Conservation (phyloP, 2,888 invertebrate genomes). For the Megaustenia siamemsis region DNA sequence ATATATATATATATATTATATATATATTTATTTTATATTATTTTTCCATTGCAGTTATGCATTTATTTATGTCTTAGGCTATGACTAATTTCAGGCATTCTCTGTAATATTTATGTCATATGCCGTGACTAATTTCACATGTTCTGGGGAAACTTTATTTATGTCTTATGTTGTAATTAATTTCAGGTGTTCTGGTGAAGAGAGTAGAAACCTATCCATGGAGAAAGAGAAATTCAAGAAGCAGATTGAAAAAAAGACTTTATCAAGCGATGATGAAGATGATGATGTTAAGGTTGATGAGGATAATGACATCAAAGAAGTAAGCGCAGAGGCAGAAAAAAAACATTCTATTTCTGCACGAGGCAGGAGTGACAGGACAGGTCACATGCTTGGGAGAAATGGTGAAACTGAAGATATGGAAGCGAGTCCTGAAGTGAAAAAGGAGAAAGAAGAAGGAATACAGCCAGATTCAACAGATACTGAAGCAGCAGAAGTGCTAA, state of each 20-base stretch:
- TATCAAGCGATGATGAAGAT: background rate
- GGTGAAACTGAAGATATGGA: conserved; percentile 54
- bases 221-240: conserved; percentile 39
- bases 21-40: too few species aligned
- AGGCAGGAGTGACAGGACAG: conserved; percentile 10
- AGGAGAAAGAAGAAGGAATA: conserved; percentile 57
- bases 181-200: conserved; percentile 50
- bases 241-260: background rate
- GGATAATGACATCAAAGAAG: conserved; percentile 35
- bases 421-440: conserved; percentile 56
- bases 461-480: conserved; percentile 50
- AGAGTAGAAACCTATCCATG: conserved; percentile 12
- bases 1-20: too few species aligned
- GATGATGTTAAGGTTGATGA: conserved; percentile 36
- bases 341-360: conserved; percentile 3
- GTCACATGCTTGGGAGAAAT: conserved; percentile 32
- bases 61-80: too few species aligned
- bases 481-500: conserved; percentile 53
- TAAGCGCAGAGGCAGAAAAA: conserved; percentile 17
- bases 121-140: background rate
- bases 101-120: too few species aligned
- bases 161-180: background rate
- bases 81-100: too few species aligned
- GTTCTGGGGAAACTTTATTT: background rate
- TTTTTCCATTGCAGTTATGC: too few species aligned